These are phyloP conservation scores for Stenchaetothrips biformis DNA, from an alignment of 2,888 invertebrate species.

Conservation along the genomic window DNA sequence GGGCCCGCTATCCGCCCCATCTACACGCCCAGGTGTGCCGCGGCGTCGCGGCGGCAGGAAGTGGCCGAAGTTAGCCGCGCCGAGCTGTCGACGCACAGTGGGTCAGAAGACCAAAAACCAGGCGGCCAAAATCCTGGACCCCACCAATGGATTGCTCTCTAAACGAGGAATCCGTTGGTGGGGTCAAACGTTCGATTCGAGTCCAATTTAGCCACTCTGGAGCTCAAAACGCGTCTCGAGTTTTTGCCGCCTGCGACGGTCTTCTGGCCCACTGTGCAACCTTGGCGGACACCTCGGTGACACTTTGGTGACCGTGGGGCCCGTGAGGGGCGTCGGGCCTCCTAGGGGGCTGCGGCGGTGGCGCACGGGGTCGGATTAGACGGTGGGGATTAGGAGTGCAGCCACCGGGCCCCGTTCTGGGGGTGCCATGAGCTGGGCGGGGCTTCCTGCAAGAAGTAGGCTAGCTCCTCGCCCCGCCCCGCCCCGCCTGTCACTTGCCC, in stretches of 20 bases:
- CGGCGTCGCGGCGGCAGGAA: too few relatives aligned
- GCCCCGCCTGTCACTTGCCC: neutral
- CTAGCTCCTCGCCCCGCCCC: neutral
- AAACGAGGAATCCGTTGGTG: too few relatives aligned
- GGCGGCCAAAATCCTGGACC: too few relatives aligned
- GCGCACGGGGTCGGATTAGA: neutral
- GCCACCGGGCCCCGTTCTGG: neutral
- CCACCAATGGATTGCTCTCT: too few relatives aligned
- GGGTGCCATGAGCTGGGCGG: neutral
- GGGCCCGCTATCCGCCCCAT: neutral
- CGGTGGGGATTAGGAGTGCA: slow-evolving; percentile 13
- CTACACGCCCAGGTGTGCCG: neutral
- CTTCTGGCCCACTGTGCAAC: neutral
- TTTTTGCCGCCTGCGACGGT: too few relatives aligned
- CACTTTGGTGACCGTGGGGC: neutral
- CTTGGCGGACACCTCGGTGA: neutral
- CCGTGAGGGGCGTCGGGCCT: neutral
- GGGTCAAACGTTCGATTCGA: too few relatives aligned
- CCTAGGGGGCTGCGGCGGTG: neutral
- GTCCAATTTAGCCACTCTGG: too few relatives aligned
- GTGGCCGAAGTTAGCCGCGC: too few relatives aligned
- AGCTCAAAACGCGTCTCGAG: too few relatives aligned
- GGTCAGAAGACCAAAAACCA: too few relatives aligned
- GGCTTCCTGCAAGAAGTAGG: slow-evolving; percentile 20
- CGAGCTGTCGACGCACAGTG: too few relatives aligned